phyloP scores from a whole-genome alignment of 2,797 vertebrate species.

The Silurus aristotelis region DNA sequence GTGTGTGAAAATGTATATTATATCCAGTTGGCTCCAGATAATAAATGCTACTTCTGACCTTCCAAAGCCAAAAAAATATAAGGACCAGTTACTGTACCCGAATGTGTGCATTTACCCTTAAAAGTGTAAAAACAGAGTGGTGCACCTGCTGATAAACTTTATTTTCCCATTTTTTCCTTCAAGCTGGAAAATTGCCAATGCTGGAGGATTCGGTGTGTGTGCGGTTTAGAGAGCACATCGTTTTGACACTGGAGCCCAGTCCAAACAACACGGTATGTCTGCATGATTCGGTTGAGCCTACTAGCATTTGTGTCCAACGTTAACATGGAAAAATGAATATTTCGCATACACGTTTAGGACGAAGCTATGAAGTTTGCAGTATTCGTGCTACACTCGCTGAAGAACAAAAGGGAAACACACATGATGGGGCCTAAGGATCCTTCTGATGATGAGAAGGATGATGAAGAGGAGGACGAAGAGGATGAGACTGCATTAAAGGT shows the following conservation, averaged over 20 bases:
- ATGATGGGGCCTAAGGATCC: constrained; percentile 81
- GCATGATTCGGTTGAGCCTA: no score
- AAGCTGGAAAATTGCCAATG: constrained; percentile 78
- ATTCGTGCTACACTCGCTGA: constrained; percentile 87
- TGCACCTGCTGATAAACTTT: background rate
- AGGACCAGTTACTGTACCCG: background rate
- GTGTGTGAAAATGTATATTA: background rate
- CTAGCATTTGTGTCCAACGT: background rate
- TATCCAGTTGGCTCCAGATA: background rate
- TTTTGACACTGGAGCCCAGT: constrained; percentile 80
- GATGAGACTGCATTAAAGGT: constrained; percentile 69
- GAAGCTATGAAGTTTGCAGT: constrained; percentile 74
- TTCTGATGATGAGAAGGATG: constrained; percentile 62
- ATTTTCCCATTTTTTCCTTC: constrained; percentile 1
- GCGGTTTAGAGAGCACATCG: constrained; percentile 78
- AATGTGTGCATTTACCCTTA: background rate
- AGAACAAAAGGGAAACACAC: constrained; percentile 83
- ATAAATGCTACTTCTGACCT: background rate
- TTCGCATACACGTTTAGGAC: constrained; percentile 69
- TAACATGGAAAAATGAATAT: background rate
- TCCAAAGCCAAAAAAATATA: background rate
- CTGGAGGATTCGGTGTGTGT: constrained; percentile 79
- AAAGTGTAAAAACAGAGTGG: background rate
- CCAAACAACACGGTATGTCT: constrained; percentile 77
- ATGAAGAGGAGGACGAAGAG: constrained; percentile 58